Conservation (phyloP, 92 coral and sea anemone genomes). For the Epizoanthus stellaris region DNA sequence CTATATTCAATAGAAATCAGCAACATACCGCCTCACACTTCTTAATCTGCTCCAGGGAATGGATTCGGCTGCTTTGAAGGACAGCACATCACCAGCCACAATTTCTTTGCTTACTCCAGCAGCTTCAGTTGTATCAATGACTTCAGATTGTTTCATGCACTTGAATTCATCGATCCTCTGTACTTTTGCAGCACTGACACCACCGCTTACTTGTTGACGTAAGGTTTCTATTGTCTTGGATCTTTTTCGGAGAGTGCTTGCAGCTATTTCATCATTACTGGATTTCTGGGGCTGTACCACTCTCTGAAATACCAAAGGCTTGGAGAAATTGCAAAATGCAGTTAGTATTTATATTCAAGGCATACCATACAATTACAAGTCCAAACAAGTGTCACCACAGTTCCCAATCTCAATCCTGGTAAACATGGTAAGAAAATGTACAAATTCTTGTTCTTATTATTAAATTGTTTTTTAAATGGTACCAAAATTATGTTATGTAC, state of each 20-base stretch:
- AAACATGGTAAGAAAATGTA: too few relatives aligned
- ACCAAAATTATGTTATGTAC: too few relatives aligned
- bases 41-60: constrained; percentile 15
- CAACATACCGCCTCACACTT: neutral
- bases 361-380: neutral
- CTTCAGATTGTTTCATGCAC: too few relatives aligned
- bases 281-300: constrained; percentile 11
- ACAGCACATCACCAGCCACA: neutral
- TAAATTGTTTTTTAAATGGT: too few relatives aligned
- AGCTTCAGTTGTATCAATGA: too few relatives aligned
- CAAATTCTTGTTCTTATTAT: too few relatives aligned
- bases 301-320: constrained; percentile 16
- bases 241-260: neutral
- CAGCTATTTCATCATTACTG: neutral
- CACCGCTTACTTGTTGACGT: neutral
- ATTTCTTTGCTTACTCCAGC: neutral
- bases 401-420: constrained; percentile 2
- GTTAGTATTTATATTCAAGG: neutral
- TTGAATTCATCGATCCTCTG: neutral
- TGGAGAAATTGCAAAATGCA: too few relatives aligned
- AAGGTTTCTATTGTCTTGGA: neutral
- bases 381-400: neutral
- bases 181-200: constrained; percentile 4
- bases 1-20: too few relatives aligned
- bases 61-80: constrained; percentile 6